Evolutionary conservation across 2,113 vertebrate genomes (phyloP).

Genomic region (Eublepharis macularius): DNA sequence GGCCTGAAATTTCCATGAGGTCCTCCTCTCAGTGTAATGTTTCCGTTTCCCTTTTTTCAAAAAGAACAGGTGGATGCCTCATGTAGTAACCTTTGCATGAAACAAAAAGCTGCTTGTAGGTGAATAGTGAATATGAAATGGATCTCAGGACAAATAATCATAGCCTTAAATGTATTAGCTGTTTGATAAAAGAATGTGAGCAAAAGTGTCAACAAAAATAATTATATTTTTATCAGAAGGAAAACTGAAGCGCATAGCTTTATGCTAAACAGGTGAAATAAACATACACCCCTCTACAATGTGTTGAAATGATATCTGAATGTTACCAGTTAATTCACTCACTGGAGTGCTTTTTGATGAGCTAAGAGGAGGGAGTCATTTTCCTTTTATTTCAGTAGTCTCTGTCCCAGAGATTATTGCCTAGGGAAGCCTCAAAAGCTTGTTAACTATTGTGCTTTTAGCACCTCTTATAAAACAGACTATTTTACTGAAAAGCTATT

Average conservation of each 20-base stretch:
- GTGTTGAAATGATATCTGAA: not conserved
- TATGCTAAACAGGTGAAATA: constrained; percentile 4
- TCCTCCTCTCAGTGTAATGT: not conserved
- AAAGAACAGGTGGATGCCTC: not conserved
- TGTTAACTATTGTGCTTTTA: constrained; percentile 26
- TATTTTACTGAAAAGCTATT: constrained; percentile 13
- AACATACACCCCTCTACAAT: not conserved
- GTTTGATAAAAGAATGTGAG: not conserved
- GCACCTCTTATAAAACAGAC: not conserved
- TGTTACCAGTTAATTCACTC: not conserved
- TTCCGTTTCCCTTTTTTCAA: not conserved
- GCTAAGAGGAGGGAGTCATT: not conserved
- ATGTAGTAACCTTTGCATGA: constrained; percentile 11
- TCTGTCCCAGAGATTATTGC: constrained; percentile 1
- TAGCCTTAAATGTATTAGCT: not conserved
- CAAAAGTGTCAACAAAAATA: constrained; percentile 20
- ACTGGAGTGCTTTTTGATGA: not conserved
- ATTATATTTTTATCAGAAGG: not conserved
- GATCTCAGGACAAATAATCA: not conserved
- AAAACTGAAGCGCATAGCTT: not conserved
- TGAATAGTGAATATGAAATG: constrained; percentile 12
- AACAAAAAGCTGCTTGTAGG: not conserved
- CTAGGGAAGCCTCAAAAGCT: not conserved
- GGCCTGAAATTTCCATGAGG: no score
- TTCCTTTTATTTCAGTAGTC: not conserved